phyloP scores from a whole-genome alignment of 2,888 invertebrate genomes.

The Melieria picta region DNA sequence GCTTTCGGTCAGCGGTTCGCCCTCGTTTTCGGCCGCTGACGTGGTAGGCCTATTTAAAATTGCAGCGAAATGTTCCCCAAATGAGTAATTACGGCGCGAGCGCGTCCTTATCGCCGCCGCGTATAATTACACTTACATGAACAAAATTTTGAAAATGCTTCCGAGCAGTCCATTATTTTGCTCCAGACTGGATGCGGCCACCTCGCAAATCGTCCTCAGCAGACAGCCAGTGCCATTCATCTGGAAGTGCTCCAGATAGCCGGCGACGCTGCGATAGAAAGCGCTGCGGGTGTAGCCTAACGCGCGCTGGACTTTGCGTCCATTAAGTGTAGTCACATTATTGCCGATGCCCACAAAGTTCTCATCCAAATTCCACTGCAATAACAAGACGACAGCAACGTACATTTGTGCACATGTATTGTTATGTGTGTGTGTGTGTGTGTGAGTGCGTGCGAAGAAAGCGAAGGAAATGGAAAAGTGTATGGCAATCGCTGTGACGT shows the following conservation, averaged over 20 bases:
- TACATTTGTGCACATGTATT: no score
- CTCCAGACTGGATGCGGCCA: constrained; percentile 64
- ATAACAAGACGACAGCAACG: not conserved
- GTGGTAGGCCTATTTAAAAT: constrained; percentile 54
- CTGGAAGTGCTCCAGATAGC: constrained; percentile 57
- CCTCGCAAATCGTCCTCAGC: constrained; percentile 75
- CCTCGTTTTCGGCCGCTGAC: constrained; percentile 50
- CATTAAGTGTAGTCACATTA: constrained; percentile 56
- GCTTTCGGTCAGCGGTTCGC: constrained; percentile 39
- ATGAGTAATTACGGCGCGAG: constrained; percentile 45
- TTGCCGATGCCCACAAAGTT: constrained; percentile 55
- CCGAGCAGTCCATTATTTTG: constrained; percentile 73
- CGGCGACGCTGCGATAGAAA: constrained; percentile 56
- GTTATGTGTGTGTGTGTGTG: no score
- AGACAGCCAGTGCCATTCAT: constrained; percentile 71
- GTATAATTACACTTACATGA: constrained; percentile 71
- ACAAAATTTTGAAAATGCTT: constrained; percentile 73
- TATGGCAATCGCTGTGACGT: no score
- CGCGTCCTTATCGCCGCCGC: not conserved
- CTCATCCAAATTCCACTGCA: constrained; percentile 59
- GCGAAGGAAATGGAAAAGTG: not conserved
- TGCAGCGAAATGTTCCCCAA: constrained; percentile 39
- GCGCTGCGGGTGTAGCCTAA: constrained; percentile 50
- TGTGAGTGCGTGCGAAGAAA: not conserved
- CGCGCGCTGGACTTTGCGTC: constrained; percentile 42